A percentile compares a stretch with the other conserved stretches of the same genome.
These are phyloP conservation scores for Drosophila eohydei DNA, from an alignment of 2,888 invertebrate species.

Conservation along the genomic window DNA sequence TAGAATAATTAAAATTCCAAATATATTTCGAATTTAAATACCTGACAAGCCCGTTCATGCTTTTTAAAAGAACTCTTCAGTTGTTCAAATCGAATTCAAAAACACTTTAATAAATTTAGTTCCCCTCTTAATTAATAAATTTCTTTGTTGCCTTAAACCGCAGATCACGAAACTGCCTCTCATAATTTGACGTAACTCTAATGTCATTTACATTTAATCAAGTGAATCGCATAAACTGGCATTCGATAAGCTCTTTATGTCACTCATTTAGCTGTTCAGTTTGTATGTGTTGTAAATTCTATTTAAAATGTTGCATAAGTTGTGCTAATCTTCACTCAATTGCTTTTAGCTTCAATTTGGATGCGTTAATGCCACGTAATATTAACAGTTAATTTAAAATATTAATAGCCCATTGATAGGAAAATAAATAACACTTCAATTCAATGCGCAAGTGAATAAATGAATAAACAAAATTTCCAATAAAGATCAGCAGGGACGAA, in stretches of 20 bases:
- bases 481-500: constrained; percentile 12
- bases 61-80: too few relatives aligned
- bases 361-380: constrained; percentile 20
- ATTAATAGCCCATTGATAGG: constrained; percentile 54
- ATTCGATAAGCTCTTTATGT: constrained; percentile 5
- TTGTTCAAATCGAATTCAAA: too few relatives aligned
- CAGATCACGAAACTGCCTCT: background rate
- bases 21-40: too few relatives aligned
- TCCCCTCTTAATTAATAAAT: too few relatives aligned
- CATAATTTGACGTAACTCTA: background rate
- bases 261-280: background rate
- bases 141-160: background rate
- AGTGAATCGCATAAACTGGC: background rate
- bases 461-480: constrained; percentile 30
- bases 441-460: constrained; percentile 32
- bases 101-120: background rate
- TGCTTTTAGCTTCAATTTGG: constrained; percentile 5
- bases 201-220: constrained; percentile 1
- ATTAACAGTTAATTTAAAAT: constrained; percentile 39
- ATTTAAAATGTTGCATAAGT: constrained; percentile 5
- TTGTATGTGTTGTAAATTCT: background rate
- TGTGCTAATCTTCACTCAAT: constrained; percentile 12
- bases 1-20: too few relatives aligned
- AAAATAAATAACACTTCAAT: constrained; percentile 56
- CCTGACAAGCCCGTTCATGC: too few relatives aligned